Evolutionary conservation across 2,888 invertebrate species (phyloP).

Genomic region (Ochropleura plecta): DNA sequence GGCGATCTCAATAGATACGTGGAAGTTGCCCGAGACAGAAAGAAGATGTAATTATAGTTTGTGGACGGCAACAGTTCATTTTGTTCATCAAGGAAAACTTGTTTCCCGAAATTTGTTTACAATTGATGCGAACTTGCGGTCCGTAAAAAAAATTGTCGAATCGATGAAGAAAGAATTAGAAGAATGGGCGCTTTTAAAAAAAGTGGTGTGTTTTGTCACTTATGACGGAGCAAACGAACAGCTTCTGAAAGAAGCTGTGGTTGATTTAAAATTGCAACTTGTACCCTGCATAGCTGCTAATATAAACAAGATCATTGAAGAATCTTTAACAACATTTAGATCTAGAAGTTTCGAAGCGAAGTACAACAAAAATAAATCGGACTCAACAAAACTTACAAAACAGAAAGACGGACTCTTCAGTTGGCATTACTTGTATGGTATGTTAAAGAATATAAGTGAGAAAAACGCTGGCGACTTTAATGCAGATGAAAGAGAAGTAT

Average conservation of each 20-base stretch:
- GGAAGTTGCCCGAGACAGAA: not conserved
- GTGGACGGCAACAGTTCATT: slow-evolving; percentile 24
- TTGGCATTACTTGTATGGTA: slow-evolving; percentile 20
- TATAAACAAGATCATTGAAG: not conserved
- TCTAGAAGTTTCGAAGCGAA: not conserved
- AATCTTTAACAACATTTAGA: not conserved
- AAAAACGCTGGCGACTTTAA: not conserved
- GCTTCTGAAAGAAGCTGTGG: not conserved
- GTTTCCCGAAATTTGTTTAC: slow-evolving; percentile 5
- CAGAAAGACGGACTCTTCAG: not conserved
- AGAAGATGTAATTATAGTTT: not conserved
- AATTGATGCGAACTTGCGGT: not conserved
- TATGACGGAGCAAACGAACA: not conserved
- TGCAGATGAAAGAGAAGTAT: not conserved
- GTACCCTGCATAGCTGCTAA: not conserved
- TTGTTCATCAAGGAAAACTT: slow-evolving; percentile 7
- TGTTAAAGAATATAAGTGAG: not conserved
- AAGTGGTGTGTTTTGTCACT: slow-evolving; percentile 17
- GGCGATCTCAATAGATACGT: slow-evolving; percentile 15
- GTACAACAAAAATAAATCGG: not conserved
- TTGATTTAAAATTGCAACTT: not conserved
- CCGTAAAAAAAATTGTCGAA: not conserved
- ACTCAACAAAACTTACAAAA: not conserved
- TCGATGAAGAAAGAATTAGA: not conserved
- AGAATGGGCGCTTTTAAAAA: not conserved